Base-by-base conservation (phyloP, 2,113 vertebrate genomes). In the Polyodon spathula region DNA sequence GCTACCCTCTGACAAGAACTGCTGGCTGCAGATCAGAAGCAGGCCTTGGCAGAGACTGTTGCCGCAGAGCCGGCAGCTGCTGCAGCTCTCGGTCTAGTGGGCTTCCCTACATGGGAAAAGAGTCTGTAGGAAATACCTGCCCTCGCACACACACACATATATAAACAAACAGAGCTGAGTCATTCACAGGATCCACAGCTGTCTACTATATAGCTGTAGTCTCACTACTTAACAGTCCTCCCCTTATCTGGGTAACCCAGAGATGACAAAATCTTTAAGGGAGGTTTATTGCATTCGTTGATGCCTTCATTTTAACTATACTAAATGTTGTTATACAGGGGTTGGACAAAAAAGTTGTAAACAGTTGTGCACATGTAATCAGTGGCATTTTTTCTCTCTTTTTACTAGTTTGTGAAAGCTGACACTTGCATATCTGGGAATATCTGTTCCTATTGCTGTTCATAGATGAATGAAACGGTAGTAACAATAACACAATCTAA, bases 101-200 rank as follows among this genome's bases (percentile, higher is more conserved):
- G 44, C 37, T 60, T 39, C 59, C 59, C 17, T 60, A 60, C 59
- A 60, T 60, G 59, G 59, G 37, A 39, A 39, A 27, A 60, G 44
- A 51, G 59, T 38, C 12, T 44, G 39, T 38, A 60, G 59, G 59
- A 60, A 60, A 60, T 51, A 50, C 17, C 59, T 38, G 6, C 59
- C 11, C 10, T 39, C 37, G 43, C 37, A 50, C 37, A 15, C 46
- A 3, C 27, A 27, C 27, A 27, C 3, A 3, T 27, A 27, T 27
- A 60, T 60, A 60, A 60, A 50, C 59, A 60, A 11, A 37, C 4
- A 15, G 6, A n/a, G 43, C 59, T 60, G 59, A 60, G 43, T 60
- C 59, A 60, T 50, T 17, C 14, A 27, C 41, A 50, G 5, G 51
- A 51, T 60, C 46, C 40, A 12, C 1, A 41, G 17, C 43, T 39